A percentile compares a stretch with the other conserved stretches of the same genome.
Evolutionary conservation across 1,140 invertebrate genomes (phyloP).

Genomic region (Drosophila trapezifrons): DNA sequence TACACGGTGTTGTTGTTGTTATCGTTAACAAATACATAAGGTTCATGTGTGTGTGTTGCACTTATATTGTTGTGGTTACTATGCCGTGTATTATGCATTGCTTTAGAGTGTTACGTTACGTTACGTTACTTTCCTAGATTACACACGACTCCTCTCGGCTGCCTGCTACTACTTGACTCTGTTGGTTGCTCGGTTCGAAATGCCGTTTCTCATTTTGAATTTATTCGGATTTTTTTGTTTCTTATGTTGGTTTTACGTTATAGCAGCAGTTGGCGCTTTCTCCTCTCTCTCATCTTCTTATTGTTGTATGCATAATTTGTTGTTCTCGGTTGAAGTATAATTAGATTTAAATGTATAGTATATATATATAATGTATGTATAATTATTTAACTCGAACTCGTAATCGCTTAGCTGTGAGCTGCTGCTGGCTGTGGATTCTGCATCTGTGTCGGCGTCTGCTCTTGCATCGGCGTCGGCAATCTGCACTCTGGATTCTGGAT

Average conservation of each 20-base stretch:
- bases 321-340: constrained; percentile 68
- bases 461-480: constrained; percentile 13
- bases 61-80: constrained; percentile 32
- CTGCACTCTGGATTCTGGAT: constrained; percentile 29
- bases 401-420: constrained; percentile 65
- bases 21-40: constrained; percentile 43
- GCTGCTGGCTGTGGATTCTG: constrained; percentile 42
- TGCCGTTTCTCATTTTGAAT: constrained; percentile 59
- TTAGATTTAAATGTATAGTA: constrained; percentile 77
- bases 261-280: constrained; percentile 19
- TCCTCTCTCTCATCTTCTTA: constrained; percentile 9
- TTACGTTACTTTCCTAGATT: constrained; percentile 37
- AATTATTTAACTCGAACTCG: constrained; percentile 81
- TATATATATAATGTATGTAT: constrained; percentile 70
- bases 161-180: constrained; percentile 38
- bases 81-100: constrained; percentile 51
- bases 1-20: constrained; percentile 29
- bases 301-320: constrained; percentile 63
- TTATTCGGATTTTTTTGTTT: constrained; percentile 49
- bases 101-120: constrained; percentile 37
- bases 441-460: neutral
- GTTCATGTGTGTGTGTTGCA: constrained; percentile 32
- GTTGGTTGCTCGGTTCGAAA: constrained; percentile 41
- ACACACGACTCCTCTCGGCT: constrained; percentile 26
- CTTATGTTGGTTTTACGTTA: constrained; percentile 14